Percentiles rank a stretch among this genome's conserved stretches.
phyloP scores from a whole-genome alignment of 2,888 invertebrate species.

The Salticus scenicus region DNA sequence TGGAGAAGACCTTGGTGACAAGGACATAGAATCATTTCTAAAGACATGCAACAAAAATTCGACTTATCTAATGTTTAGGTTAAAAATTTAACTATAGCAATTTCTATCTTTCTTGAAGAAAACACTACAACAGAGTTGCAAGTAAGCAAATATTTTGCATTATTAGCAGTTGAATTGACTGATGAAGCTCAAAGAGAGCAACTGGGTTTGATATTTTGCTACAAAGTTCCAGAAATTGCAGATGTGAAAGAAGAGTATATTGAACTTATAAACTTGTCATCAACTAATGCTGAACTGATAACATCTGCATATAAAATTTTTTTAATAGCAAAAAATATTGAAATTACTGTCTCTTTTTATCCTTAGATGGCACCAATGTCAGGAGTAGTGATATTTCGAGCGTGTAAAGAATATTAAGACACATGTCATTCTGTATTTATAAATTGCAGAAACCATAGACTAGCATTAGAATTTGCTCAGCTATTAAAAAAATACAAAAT shows the following conservation, averaged over 20 bases:
- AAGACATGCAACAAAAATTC: not conserved
- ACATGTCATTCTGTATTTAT: too few species aligned
- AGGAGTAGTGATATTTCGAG: not conserved
- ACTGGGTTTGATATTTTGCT: too few species aligned
- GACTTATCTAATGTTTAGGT: not conserved
- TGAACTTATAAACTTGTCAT: slow-evolving; percentile 21
- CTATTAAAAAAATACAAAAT: too few species aligned
- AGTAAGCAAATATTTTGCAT: too few species aligned
- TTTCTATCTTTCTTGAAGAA: not conserved
- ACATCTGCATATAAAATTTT: not conserved
- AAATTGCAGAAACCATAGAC: too few species aligned
- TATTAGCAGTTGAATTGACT: too few species aligned
- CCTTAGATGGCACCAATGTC: not conserved
- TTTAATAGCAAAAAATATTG: not conserved
- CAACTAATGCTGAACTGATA: not conserved
- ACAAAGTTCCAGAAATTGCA: not conserved
- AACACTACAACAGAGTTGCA: too few species aligned
- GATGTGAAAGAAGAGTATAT: slow-evolving; percentile 26
- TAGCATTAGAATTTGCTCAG: too few species aligned
- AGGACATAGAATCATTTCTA: not conserved
- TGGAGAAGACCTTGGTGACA: too few species aligned
- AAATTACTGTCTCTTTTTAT: not conserved
- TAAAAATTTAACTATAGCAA: not conserved
- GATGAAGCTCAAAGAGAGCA: too few species aligned
- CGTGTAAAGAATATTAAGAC: not conserved